Conservation (phyloP, 2,113 vertebrate species). For the Noctilio leporinus region DNA sequence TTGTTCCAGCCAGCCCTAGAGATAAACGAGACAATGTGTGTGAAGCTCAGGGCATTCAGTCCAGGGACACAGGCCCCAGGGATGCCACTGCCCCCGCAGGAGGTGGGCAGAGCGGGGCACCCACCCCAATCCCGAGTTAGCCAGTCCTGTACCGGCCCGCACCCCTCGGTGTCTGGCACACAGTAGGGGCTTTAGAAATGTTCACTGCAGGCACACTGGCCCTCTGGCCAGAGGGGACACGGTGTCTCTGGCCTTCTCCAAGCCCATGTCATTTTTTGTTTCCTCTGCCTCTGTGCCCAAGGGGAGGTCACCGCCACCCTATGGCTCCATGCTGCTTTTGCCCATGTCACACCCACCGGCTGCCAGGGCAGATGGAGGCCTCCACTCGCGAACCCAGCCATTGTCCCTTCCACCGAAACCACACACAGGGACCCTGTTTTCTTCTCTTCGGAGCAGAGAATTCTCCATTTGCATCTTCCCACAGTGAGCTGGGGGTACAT, state of each 20-base stretch:
- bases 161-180: neutral
- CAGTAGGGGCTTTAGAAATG: neutral
- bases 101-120: rapidly evolving
- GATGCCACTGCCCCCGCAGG: neutral
- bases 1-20: constrained; percentile 43
- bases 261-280: neutral
- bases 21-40: constrained; percentile 10
- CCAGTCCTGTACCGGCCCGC: rapidly evolving
- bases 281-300: constrained; percentile 57
- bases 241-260: neutral
- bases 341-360: neutral
- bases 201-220: too few relatives aligned
- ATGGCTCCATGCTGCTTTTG: constrained; percentile 24
- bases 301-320: constrained; percentile 45
- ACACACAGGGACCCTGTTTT: constrained; percentile 62
- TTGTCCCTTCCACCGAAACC: constrained; percentile 63
- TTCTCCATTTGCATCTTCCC: constrained; percentile 75
- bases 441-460: constrained; percentile 55
- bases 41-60: neutral
- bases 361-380: neutral
- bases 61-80: neutral
- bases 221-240: neutral
- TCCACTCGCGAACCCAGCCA: constrained; percentile 23
- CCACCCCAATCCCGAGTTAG: neutral
- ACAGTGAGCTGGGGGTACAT: constrained; percentile 70